These are phyloP conservation scores for Aldrovandia affinis DNA, from an alignment of 2,797 vertebrate genomes.

Conservation along the genomic window DNA sequence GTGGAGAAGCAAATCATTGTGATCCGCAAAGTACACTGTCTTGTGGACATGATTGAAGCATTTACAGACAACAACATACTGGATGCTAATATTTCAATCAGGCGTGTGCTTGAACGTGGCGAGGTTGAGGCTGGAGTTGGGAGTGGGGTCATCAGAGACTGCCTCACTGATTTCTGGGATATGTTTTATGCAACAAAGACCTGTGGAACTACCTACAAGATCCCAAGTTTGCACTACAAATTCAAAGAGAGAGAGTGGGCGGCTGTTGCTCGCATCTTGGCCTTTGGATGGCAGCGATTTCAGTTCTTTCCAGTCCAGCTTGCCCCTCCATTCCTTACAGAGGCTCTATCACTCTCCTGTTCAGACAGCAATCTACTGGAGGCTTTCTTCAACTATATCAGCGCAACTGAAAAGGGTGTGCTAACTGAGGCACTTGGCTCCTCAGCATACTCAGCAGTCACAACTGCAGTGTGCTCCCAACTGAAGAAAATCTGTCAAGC, in stretches of 20 bases:
- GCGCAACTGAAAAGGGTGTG: slow-evolving; percentile 36
- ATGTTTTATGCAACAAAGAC: neutral
- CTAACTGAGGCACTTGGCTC: slow-evolving; percentile 28
- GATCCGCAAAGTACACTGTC: neutral
- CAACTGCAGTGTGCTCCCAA: neutral
- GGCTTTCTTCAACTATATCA: slow-evolving; percentile 37
- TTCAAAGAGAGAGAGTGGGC: slow-evolving; percentile 33
- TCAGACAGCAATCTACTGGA: slow-evolving; percentile 24
- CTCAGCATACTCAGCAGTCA: slow-evolving; percentile 11
- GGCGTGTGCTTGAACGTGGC: neutral
- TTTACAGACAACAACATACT: slow-evolving; percentile 9
- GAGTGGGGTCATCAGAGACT: slow-evolving; percentile 4
- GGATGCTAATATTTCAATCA: neutral
- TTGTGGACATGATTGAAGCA: neutral
- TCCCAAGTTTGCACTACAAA: slow-evolving; percentile 28
- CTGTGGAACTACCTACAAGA: slow-evolving; percentile 40
- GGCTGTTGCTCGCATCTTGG: slow-evolving; percentile 31
- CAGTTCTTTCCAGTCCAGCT: slow-evolving; percentile 35
- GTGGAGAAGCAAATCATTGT: slow-evolving; percentile 1
- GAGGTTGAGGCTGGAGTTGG: slow-evolving; percentile 17
- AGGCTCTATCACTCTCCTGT: slow-evolving; percentile 30
- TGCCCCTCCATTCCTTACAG: slow-evolving; percentile 35
- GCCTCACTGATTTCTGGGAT: slow-evolving; percentile 16
- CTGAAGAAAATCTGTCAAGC: neutral
- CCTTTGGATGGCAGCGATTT: slow-evolving; percentile 37